Conservation (phyloP, 2,888 invertebrate genomes). For the Smittia aterrima region DNA sequence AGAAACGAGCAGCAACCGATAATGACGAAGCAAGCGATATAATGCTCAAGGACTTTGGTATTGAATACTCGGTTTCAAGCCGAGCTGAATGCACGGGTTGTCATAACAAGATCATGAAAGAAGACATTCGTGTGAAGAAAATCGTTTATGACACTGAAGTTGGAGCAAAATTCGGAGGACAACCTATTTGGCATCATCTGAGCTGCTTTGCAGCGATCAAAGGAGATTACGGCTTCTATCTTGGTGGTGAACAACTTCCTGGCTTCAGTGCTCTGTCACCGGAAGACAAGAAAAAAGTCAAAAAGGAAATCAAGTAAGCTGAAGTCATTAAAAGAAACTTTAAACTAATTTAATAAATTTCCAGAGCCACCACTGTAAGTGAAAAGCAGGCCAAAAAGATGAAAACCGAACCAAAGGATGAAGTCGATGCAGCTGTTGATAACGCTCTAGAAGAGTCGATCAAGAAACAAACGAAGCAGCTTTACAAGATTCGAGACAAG, state of each 20-base stretch:
- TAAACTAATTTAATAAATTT: constrained; percentile 44
- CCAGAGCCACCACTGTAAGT: constrained; percentile 52
- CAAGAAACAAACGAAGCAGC: constrained; percentile 68
- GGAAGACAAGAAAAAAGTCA: constrained; percentile 68
- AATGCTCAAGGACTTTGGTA: constrained; percentile 64
- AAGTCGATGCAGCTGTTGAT: constrained; percentile 56
- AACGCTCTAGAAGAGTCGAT: constrained; percentile 59
- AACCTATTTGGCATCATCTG: constrained; percentile 87
- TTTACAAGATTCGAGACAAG: constrained; percentile 64
- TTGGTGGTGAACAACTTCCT: constrained; percentile 69
- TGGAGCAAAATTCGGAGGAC: constrained; percentile 77
- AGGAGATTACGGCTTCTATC: constrained; percentile 70
- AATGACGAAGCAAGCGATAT: constrained; percentile 49
- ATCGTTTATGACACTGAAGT: constrained; percentile 80
- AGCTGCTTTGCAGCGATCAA: constrained; percentile 82
- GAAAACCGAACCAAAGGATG: constrained; percentile 63
- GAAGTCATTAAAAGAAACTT: constrained; percentile 26
- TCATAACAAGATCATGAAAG: constrained; percentile 66
- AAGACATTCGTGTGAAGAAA: constrained; percentile 74
- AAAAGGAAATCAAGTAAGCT: constrained; percentile 65
- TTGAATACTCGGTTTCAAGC: constrained; percentile 85
- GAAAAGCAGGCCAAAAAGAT: constrained; percentile 65
- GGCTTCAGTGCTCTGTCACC: constrained; percentile 69
- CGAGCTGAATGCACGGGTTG: constrained; percentile 79
- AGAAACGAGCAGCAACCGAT: constrained; percentile 56